phyloP scores from a whole-genome alignment of 2,113 vertebrate genomes.

The Australoheros scitulus region DNA sequence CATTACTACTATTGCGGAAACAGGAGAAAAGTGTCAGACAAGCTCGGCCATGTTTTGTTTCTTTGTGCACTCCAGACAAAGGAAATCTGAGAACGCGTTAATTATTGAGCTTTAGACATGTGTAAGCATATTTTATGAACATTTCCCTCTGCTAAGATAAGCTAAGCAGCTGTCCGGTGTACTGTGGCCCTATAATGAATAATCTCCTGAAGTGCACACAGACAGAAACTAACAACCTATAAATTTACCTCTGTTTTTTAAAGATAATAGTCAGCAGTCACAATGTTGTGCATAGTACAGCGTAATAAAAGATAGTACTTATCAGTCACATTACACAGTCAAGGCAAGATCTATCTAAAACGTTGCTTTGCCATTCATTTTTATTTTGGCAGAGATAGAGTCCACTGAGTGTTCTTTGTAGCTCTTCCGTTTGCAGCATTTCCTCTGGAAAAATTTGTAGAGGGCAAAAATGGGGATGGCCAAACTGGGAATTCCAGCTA shows the following conservation, averaged over 20 bases:
- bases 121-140: not conserved
- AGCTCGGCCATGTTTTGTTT: not conserved
- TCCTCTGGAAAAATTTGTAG: slow-evolving; percentile 80
- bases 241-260: not conserved
- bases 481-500: slow-evolving; percentile 87
- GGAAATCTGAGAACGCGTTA: not conserved
- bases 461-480: slow-evolving; percentile 80
- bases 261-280: not conserved
- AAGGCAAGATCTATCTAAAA: slow-evolving; percentile 12
- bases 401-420: not conserved
- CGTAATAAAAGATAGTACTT: not conserved
- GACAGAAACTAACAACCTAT: not conserved
- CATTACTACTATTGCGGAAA: not conserved
- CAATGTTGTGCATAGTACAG: not conserved
- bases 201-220: not conserved
- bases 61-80: not conserved
- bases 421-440: slow-evolving; percentile 57
- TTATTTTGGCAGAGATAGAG: slow-evolving; percentile 67
- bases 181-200: not conserved
- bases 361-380: slow-evolving; percentile 54
- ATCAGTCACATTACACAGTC: slow-evolving; percentile 13
- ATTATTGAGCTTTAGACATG: not conserved
- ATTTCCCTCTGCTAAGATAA: not conserved
- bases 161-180: not conserved
- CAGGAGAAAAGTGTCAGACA: not conserved